Evolutionary conservation across 2,797 vertebrate genomes (phyloP), one percentile per base, ranked within the genome.

Genomic region (Spea hammondii): DNA sequence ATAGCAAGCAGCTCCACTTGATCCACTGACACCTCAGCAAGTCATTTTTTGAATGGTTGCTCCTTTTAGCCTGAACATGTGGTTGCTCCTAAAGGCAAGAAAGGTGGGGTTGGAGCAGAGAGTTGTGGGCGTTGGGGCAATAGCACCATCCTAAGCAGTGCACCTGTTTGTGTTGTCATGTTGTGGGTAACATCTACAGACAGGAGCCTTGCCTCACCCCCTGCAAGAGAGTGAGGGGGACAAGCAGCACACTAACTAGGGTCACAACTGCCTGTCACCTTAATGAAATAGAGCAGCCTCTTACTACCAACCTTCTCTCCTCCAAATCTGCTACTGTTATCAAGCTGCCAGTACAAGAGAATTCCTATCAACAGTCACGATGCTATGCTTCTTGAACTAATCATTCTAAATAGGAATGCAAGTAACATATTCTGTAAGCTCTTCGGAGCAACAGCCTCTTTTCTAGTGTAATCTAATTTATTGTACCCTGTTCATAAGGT

Each of bases 11-110:
- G 75, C 86, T 79, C 83, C 86, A 87, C 79, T 84, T 85, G 86
- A 89, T 86, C 87, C 89, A 86, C 69, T 84, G 85, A 86, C 85
- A 84, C 85, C 86, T 82, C 88, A 82, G 86, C 91, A 90, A 92
- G 85, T 88, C 91, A 92, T 85, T 85, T 87, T 88, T 89, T 92
- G 89, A 91, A 91, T 93, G 91, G 92, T 92, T 90, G 92, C 88
- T 86, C 91, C 91, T 91, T 93, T 93, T 94, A 89, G 91, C 91
- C 87, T 85, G 82, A 85, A 80, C 84, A 83, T 86, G 83, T 88
- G 86, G 83, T 85, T 49, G 82, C 86, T 78, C 85, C 87, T 89
- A 76, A 88, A 91, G 88, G 86, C 78, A 70, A 84, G 89, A 91
- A 92, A 93, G 93, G 93, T 93, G 93, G 93, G 88, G 87, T 83